Conservation (phyloP, 2,888 invertebrate species). For the Leptinotarsa juncta region DNA sequence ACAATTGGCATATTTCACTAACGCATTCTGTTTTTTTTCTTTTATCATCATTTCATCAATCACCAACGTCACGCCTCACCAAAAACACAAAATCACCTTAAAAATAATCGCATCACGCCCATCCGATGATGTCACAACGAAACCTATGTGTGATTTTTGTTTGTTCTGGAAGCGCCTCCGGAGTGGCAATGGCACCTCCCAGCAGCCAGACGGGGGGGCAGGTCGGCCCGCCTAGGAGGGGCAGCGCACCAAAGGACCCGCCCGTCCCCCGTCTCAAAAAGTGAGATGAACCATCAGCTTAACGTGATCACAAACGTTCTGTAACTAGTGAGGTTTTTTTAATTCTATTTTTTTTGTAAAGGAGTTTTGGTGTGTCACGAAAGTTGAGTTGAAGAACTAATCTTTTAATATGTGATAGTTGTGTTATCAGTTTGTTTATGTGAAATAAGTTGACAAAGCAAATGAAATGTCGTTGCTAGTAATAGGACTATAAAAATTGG, state of each 20-base stretch:
- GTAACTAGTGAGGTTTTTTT: conserved; percentile 39
- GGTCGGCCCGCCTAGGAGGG: conserved; percentile 73
- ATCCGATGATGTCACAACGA: conserved; percentile 36
- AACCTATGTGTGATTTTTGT: conserved; percentile 65
- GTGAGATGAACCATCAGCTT: conserved; percentile 48
- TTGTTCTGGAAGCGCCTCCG: conserved; percentile 68
- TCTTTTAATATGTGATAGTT: no score
- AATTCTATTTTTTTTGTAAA: conserved; percentile 27
- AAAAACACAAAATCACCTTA: conserved; percentile 35
- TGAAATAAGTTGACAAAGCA: no score
- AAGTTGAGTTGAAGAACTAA: conserved; percentile 14
- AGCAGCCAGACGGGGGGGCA: conserved; percentile 69
- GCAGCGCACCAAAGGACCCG: conserved; percentile 65
- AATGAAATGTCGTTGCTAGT: no score
- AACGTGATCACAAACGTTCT: conserved; percentile 26
- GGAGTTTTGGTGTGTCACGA: neutral
- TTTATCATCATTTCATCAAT: conserved; percentile 39
- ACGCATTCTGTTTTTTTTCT: conserved; percentile 44
- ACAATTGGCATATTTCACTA: conserved; percentile 31
- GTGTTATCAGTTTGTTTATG: no score
- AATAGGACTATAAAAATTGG: no score
- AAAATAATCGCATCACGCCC: conserved; percentile 18
- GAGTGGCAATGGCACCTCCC: conserved; percentile 69
- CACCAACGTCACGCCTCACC: conserved; percentile 32
- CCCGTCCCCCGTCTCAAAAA: conserved; percentile 63